Conservation (phyloP, 2,888 invertebrate species). For the Synergus laeviventris region DNA sequence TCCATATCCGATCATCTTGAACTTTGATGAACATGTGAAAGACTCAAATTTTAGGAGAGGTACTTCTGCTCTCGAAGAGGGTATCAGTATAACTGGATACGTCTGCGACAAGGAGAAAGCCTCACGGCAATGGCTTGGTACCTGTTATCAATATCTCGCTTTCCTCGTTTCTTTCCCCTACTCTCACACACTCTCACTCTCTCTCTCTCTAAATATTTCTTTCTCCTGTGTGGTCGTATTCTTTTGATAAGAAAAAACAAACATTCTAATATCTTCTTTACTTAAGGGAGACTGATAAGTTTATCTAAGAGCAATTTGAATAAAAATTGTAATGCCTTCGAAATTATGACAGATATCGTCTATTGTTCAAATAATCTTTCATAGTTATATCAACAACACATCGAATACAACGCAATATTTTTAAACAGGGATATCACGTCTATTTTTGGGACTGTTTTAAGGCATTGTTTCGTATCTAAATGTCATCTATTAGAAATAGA, state of each 20-base stretch:
- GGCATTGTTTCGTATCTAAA: not conserved
- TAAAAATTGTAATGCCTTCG: no score
- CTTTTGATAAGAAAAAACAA: conserved; percentile 1
- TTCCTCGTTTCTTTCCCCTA: conserved; percentile 44
- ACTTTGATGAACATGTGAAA: conserved; percentile 32
- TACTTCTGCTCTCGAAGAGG: conserved; percentile 62
- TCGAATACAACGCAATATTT: no score
- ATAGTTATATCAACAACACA: no score
- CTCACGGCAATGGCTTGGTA: conserved; percentile 53
- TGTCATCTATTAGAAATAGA: conserved; percentile 22
- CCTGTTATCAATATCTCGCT: conserved; percentile 64
- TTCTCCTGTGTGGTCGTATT: conserved; percentile 20
- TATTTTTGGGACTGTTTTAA: no score
- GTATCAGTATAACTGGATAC: conserved; percentile 68
- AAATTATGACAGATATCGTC: no score
- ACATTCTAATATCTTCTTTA: conserved; percentile 16
- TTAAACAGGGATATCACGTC: no score
- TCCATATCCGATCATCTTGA: conserved; percentile 43
- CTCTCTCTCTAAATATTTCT: conserved; percentile 33
- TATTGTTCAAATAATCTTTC: no score
- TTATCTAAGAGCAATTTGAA: conserved; percentile 1
- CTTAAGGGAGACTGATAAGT: not conserved
- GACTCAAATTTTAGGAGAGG: conserved; percentile 38
- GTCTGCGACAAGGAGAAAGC: conserved; percentile 57
- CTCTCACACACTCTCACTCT: conserved; percentile 42